Evolutionary conservation across 2,113 vertebrate genomes (phyloP), one percentile per base, ranked within the genome.

Genomic region (Tretioscincus oriximinensis): DNA sequence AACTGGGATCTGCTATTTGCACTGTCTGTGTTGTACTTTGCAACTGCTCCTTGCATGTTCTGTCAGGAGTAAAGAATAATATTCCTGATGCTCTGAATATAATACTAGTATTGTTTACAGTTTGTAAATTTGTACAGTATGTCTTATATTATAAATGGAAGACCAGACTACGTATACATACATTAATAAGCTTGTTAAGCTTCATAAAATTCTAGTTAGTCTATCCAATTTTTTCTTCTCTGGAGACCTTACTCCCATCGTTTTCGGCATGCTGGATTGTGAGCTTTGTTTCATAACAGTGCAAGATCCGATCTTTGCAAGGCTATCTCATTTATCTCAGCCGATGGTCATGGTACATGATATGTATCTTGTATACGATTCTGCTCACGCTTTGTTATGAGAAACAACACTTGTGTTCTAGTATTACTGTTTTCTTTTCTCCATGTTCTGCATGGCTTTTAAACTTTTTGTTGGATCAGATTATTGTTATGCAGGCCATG

Each of bases 361-460:
- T 75, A 51, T 81, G 26, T 41, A 18, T 64, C 66, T 82, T 82
- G 66, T 69, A 61, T 69, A 28, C 7, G 54, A 69, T 82, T 76
- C 73, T 31, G 20, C 35, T 41, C 16, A 4, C 28, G n/a, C 73
- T 76, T 76, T 63, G 54, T 82, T 82, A 35, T 76, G 45, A 76
- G 66, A 76, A 82, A 70, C 41, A 76, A 70, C 70, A 82, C 58
- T 76, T 47, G 54, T 70, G 26, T 51, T 70, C 80, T 69, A 29
- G 28, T 18, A 10, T 66, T 66, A 47, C 31, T 61, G 68, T 49
- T 20, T 78, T 0, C 22, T 65, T 73, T 3, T 70, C 54, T 73
- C 26, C 60, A 9, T 10, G 35, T 67, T 73, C 66, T 1, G 0
- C 1, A 45, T 77, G n/a, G 8, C 14, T 11, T 64, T 84, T 82